These are phyloP conservation scores for Mactromeris polynyma DNA, from an alignment of 2,888 invertebrate genomes.

Conservation along the genomic window DNA sequence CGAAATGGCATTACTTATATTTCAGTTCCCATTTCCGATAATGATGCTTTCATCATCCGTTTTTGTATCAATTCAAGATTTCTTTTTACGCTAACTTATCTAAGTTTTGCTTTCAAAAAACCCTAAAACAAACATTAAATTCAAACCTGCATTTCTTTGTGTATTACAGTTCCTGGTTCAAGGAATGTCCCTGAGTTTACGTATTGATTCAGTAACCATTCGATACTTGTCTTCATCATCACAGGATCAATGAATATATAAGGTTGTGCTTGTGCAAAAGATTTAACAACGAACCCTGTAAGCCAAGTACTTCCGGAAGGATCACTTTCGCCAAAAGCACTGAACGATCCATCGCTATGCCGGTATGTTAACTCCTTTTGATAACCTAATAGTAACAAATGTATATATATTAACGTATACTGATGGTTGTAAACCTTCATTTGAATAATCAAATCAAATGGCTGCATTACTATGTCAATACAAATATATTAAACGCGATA, in stretches of 20 bases:
- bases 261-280: conserved; percentile 90
- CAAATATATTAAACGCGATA: no score
- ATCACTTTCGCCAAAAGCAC: conserved; percentile 93
- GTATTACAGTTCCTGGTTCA: conserved; percentile 91
- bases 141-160: conserved; percentile 90
- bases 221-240: conserved; percentile 90
- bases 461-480: not conserved
- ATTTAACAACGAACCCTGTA: conserved; percentile 94
- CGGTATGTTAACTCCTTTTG: conserved; percentile 96
- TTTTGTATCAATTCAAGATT: no score
- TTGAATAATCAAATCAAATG: not conserved
- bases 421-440: no score
- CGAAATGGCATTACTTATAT: no score
- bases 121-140: no score
- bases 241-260: conserved; percentile 91
- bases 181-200: conserved; percentile 91
- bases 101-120: no score
- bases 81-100: no score
- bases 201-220: conserved; percentile 92
- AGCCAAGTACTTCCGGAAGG: conserved; percentile 93
- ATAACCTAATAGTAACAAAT: conserved; percentile 90
- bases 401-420: no score
- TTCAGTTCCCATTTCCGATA: no score
- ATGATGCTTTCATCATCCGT: no score
- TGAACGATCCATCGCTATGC: conserved; percentile 95